Conservation (phyloP, 2,797 vertebrate genomes). For the Cygnus olor region DNA sequence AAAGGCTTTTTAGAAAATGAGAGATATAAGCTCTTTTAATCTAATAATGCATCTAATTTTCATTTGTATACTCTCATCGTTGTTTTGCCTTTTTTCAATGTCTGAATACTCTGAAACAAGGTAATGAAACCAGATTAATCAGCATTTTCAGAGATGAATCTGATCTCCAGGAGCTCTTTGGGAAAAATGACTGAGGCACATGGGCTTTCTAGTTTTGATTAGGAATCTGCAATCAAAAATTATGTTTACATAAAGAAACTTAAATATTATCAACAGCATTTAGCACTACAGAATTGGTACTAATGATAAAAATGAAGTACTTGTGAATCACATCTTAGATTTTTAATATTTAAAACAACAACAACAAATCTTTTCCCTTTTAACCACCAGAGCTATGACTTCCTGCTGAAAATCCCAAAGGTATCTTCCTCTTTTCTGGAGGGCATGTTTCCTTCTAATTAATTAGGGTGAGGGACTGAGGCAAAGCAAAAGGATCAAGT, state of each 20-base stretch:
- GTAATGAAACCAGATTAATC: constrained; percentile 37
- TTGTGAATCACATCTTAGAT: constrained; percentile 66
- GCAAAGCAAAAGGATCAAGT: constrained; percentile 26
- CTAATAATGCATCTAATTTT: constrained; percentile 22
- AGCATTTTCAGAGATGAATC: constrained; percentile 39
- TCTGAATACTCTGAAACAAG: constrained; percentile 35
- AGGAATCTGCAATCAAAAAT: constrained; percentile 32
- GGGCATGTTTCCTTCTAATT: constrained; percentile 76
- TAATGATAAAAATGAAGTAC: constrained; percentile 72
- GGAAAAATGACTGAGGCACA: constrained; percentile 15
- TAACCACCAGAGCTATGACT: constrained; percentile 70
- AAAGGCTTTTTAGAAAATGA: neutral
- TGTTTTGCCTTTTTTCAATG: neutral
- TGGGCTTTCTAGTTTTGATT: constrained; percentile 13
- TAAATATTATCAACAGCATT: constrained; percentile 61
- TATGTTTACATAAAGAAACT: constrained; percentile 55
- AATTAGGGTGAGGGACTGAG: constrained; percentile 63
- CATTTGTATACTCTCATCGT: neutral
- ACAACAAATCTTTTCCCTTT: constrained; percentile 68
- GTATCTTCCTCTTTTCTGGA: constrained; percentile 69
- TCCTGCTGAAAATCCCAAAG: constrained; percentile 76
- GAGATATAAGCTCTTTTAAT: neutral
- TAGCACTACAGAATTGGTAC: constrained; percentile 55
- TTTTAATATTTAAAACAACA: constrained; percentile 72
- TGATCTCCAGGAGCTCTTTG: constrained; percentile 11